These are phyloP conservation scores for Apis dorsata DNA, from an alignment of 1,140 invertebrate genomes.

Conservation along the genomic window DNA sequence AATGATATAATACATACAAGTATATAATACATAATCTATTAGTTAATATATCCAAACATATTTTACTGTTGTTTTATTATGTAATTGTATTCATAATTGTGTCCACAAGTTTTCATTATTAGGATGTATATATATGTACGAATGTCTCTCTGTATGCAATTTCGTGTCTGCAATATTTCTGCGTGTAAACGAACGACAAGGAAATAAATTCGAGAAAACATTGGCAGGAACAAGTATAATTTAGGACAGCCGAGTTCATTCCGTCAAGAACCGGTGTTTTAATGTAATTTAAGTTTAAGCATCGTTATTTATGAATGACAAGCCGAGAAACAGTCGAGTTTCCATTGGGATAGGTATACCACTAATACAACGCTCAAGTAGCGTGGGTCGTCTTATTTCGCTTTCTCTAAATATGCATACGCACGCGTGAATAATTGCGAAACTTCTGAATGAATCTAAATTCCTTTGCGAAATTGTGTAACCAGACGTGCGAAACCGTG, in stretches of 20 bases:
- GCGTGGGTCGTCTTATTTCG: slow-evolving; percentile 55
- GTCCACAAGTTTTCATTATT: background rate
- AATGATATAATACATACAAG: too few species aligned
- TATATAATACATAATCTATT: background rate
- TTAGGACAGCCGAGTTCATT: background rate
- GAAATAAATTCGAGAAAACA: background rate
- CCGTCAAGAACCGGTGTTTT: slow-evolving; percentile 3
- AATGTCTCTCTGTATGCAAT: too few species aligned
- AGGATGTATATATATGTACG: too few species aligned
- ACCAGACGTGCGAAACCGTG: slow-evolving; percentile 16
- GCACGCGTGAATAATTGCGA: slow-evolving; percentile 56
- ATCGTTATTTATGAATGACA: slow-evolving; percentile 37
- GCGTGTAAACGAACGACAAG: background rate
- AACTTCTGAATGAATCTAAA: slow-evolving; percentile 66
- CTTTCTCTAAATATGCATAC: slow-evolving; percentile 61
- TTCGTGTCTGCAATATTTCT: too few species aligned
- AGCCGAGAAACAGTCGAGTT: slow-evolving; percentile 4
- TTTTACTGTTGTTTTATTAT: background rate
- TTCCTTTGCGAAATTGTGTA: slow-evolving; percentile 56
- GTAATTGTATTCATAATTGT: too few species aligned
- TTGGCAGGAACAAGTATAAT: slow-evolving; percentile 6
- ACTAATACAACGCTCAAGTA: background rate
- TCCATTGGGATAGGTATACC: background rate
- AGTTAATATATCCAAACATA: too few species aligned
- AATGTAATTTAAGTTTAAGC: slow-evolving; percentile 27